These are phyloP conservation scores for Temnothorax ravouxi DNA, from an alignment of 2,888 invertebrate species.

Conservation along the genomic window DNA sequence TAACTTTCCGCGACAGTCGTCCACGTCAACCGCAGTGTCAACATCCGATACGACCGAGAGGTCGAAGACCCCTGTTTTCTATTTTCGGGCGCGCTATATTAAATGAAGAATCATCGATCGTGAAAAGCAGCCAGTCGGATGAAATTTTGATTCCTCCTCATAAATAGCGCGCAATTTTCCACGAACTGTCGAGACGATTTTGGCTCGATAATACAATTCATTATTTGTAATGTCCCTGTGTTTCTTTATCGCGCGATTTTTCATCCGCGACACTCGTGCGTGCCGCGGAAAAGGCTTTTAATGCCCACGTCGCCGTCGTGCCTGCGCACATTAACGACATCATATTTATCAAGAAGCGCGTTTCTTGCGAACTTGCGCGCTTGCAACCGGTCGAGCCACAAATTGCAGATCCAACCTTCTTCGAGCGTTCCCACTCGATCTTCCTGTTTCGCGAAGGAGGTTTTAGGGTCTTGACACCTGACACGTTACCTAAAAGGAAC, in stretches of 20 bases:
- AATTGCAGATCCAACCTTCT: conserved; percentile 71
- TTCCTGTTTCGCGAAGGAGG: conserved; percentile 73
- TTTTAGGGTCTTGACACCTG: conserved; percentile 75
- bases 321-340: conserved; percentile 32
- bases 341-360: conserved; percentile 51
- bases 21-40: conserved; percentile 55
- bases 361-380: conserved; percentile 21
- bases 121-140: neutral
- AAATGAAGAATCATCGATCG: neutral
- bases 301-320: conserved; percentile 12
- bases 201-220: neutral
- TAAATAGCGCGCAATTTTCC: neutral
- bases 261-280: neutral
- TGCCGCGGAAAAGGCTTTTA: conserved; percentile 32
- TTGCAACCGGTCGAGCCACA: conserved; percentile 67
- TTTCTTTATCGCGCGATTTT: conserved; percentile 11
- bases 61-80: conserved; percentile 45
- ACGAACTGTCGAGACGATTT: neutral
- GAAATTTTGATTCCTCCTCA: neutral
- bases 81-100: conserved; percentile 9
- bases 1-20: conserved; percentile 62
- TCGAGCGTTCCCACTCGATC: conserved; percentile 62
- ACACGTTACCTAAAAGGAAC: conserved; percentile 62
- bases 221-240: neutral
- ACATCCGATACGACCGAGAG: conserved; percentile 52